These are phyloP conservation scores for Stenolophus ochropezus DNA, from an alignment of 2,888 invertebrate species.

Conservation along the genomic window DNA sequence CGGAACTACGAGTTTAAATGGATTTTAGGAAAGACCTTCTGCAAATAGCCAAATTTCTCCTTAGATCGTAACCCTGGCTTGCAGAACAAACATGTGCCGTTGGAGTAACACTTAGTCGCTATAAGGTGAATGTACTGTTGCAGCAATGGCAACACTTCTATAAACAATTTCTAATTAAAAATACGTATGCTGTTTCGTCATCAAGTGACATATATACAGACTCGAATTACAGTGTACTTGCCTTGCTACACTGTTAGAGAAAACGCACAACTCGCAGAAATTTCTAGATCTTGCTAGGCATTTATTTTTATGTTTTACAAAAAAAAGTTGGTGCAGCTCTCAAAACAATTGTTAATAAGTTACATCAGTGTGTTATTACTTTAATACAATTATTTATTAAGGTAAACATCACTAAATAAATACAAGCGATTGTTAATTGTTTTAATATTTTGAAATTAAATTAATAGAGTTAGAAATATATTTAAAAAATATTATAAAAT, in stretches of 20 bases:
- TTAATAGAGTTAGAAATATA: too few relatives aligned
- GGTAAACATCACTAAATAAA: too few relatives aligned
- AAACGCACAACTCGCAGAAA: neutral
- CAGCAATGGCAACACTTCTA: conserved; percentile 51
- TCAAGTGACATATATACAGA: conserved; percentile 58
- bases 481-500: too few relatives aligned
- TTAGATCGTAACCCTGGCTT: neutral
- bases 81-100: conserved; percentile 37
- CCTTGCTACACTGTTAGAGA: neutral
- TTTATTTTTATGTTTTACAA: too few relatives aligned
- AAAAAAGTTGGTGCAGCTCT: too few relatives aligned
- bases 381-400: too few relatives aligned
- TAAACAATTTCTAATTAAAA: conserved; percentile 70
- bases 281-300: too few relatives aligned
- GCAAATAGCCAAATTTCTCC: conserved; percentile 24
- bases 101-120: conserved; percentile 27
- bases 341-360: too few relatives aligned
- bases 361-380: too few relatives aligned
- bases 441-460: too few relatives aligned
- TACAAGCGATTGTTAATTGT: too few relatives aligned
- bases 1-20: neutral
- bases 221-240: conserved; percentile 44
- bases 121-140: conserved; percentile 59
- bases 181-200: conserved; percentile 67
- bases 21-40: conserved; percentile 14